phyloP scores from a whole-genome alignment of 1,140 invertebrate species.

The Mizuhopecten yessoensis region DNA sequence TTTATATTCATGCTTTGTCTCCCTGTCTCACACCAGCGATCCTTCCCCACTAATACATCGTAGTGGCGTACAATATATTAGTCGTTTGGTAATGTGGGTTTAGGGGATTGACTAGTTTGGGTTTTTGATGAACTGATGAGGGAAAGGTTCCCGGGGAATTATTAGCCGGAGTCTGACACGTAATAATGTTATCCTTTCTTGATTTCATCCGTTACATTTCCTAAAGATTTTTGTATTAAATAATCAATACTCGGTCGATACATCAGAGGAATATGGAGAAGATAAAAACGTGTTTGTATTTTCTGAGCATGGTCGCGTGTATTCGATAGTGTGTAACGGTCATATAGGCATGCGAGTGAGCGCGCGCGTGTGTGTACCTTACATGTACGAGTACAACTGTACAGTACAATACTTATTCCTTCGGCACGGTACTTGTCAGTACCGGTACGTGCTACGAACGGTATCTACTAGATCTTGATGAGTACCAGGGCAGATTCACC shows the following conservation, averaged over 20 bases:
- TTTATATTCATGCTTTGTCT: constrained; percentile 19
- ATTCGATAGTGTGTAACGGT: neutral
- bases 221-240: neutral
- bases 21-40: neutral
- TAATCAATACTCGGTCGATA: too few relatives aligned
- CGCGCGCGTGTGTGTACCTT: neutral
- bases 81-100: neutral
- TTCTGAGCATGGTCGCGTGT: neutral
- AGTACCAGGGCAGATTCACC: neutral
- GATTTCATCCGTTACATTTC: neutral
- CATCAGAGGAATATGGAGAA: neutral
- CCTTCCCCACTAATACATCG: neutral
- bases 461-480: neutral
- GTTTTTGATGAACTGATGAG: neutral
- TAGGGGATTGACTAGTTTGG: neutral
- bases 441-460: neutral
- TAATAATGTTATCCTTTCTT: neutral
- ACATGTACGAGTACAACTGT: neutral
- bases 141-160: neutral
- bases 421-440: neutral
- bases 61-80: neutral
- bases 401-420: neutral
- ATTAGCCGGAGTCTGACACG: neutral
- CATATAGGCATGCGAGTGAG: neutral
- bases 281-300: neutral